Evolutionary conservation across 2,113 vertebrate species (phyloP).

Genomic region (Periophthalmus modestus): DNA sequence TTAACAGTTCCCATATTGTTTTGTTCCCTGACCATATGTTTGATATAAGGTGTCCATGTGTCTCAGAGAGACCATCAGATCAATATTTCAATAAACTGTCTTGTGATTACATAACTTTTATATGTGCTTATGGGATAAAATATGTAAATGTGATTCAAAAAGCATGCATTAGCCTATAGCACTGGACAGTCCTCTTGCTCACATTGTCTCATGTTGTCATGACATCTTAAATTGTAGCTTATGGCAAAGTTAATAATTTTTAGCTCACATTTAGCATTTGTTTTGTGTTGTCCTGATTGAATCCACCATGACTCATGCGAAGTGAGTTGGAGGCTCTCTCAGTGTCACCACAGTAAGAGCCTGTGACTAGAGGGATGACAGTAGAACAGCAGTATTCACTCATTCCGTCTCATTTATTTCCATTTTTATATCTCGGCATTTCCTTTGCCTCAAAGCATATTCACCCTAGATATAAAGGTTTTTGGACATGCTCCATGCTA

Average conservation of each 20-base stretch:
- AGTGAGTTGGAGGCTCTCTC: constrained; percentile 12
- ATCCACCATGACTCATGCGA: constrained; percentile 20
- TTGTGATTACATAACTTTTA: constrained; percentile 41
- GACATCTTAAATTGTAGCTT: neutral
- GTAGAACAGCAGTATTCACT: neutral
- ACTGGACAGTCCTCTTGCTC: neutral
- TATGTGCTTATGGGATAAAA: constrained; percentile 17
- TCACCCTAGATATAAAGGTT: too few species aligned
- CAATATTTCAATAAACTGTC: constrained; percentile 34
- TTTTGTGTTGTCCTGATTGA: constrained; percentile 8
- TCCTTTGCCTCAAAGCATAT: too few species aligned
- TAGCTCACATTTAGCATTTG: constrained; percentile 16
- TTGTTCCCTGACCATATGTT: constrained; percentile 8
- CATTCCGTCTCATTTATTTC: neutral
- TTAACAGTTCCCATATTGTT: neutral
- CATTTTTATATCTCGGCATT: neutral
- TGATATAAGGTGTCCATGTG: neutral
- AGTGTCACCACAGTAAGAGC: neutral
- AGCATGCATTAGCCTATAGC: constrained; percentile 19
- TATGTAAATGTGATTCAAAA: constrained; percentile 30
- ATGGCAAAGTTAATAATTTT: constrained; percentile 4
- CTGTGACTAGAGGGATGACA: neutral
- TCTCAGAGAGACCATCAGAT: constrained; percentile 18
- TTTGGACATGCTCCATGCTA: too few species aligned
- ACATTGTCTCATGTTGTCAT: neutral